Percentiles rank a stretch among this genome's conserved stretches.
Evolutionary conservation across 2,797 vertebrate genomes (phyloP).

Genomic region (Cuniculus paca): DNA sequence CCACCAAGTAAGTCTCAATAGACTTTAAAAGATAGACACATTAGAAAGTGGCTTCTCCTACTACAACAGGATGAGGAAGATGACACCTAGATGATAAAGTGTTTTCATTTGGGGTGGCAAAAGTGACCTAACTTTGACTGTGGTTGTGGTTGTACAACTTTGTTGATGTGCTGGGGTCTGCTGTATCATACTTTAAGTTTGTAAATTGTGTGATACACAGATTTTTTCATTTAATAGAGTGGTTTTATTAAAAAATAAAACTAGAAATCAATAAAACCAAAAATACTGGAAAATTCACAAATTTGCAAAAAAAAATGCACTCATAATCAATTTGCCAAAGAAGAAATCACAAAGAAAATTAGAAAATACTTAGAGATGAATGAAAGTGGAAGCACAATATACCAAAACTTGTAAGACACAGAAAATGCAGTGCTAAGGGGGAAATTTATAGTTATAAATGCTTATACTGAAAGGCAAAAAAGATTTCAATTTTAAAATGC

Average conservation of each 20-base stretch:
- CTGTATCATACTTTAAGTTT: neutral
- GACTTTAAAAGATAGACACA: neutral
- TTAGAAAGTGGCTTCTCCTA: neutral
- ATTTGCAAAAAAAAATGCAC: neutral
- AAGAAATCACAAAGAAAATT: neutral
- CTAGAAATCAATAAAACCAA: neutral
- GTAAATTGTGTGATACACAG: neutral
- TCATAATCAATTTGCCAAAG: neutral
- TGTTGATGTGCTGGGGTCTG: neutral
- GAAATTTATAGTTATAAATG: neutral
- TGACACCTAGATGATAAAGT: neutral
- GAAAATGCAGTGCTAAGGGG: neutral
- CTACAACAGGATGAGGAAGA: neutral
- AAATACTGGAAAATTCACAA: neutral
- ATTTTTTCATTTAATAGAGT: neutral
- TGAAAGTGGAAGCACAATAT: neutral
- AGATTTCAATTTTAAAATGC: neutral
- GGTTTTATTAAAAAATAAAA: neutral
- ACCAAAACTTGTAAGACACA: neutral
- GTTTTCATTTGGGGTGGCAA: neutral
- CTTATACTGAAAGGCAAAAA: neutral
- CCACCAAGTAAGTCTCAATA: neutral
- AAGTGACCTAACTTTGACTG: neutral
- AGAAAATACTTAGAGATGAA: neutral
- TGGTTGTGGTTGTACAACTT: neutral